Evolutionary conservation across 64 coral and sea anemone species (phyloP).

Genomic region (Hydrozoanthus tunicans): DNA sequence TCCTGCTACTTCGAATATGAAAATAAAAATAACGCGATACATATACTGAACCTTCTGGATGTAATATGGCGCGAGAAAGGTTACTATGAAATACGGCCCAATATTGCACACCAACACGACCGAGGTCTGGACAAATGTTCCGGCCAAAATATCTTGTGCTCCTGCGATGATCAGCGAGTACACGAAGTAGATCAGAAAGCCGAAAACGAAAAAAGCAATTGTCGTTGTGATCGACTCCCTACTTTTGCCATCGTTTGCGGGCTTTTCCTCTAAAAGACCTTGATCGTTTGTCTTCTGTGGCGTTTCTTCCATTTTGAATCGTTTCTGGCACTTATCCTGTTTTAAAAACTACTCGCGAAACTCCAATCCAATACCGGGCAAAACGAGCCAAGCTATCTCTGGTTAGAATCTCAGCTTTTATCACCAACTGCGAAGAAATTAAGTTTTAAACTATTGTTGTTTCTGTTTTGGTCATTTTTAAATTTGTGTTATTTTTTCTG

Average conservation of each 20-base stretch:
- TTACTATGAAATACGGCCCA: conserved; percentile 83
- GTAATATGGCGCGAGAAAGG: conserved; percentile 70
- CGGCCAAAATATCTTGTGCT: conserved; percentile 88
- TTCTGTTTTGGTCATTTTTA: conserved; percentile 6
- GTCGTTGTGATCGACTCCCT: conserved; percentile 51
- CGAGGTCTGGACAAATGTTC: conserved; percentile 83
- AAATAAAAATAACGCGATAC: conserved; percentile 63
- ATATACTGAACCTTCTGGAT: conserved; percentile 87
- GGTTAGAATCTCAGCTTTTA: neutral
- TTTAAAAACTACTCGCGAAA: neutral
- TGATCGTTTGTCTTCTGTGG: neutral
- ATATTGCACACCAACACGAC: conserved; percentile 80
- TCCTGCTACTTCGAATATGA: conserved; percentile 66
- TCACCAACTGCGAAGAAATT: neutral
- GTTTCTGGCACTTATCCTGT: neutral
- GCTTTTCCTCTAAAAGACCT: neutral
- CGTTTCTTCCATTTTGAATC: conserved; percentile 24
- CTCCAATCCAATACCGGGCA: neutral
- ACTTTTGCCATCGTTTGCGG: neutral
- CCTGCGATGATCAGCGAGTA: conserved; percentile 88
- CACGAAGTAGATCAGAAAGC: conserved; percentile 84
- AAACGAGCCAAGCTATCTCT: neutral
- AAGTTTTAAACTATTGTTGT: neutral
- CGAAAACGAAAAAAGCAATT: conserved; percentile 82
- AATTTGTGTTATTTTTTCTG: neutral